Percentiles rank a stretch among this genome's conserved stretches.
phyloP scores from a whole-genome alignment of 2,797 vertebrate species.

The Spinibarbus caldwelli region DNA sequence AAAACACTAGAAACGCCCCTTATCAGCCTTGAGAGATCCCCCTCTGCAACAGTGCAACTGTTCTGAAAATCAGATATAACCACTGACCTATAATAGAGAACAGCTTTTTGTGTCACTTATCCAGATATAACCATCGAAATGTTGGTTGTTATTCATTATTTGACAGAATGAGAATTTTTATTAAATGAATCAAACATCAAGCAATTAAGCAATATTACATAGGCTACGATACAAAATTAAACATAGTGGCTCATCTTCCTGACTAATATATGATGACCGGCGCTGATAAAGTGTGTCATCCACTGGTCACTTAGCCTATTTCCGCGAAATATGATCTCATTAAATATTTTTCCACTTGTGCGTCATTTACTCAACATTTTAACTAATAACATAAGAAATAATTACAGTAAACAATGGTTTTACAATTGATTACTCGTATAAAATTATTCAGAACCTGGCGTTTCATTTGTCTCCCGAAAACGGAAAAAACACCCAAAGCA shows the following conservation, averaged over 20 bases:
- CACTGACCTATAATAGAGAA: too few relatives aligned
- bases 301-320: not conserved
- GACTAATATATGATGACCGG: too few relatives aligned
- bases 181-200: not conserved
- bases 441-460: not conserved
- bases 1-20: too few relatives aligned
- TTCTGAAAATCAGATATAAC: not conserved
- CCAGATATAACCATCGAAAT: not conserved
- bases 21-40: too few relatives aligned
- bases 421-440: not conserved
- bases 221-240: not conserved
- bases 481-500: not conserved
- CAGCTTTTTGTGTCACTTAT: not conserved
- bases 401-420: not conserved
- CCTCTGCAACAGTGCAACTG: not conserved
- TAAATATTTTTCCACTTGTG: not conserved
- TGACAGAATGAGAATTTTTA: not conserved
- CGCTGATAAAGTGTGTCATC: not conserved
- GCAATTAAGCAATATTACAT: not conserved
- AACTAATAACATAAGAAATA: not conserved
- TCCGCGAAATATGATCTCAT: conserved; percentile 20
- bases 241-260: not conserved
- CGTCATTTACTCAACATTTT: not conserved
- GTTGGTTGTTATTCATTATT: not conserved
- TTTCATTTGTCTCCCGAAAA: not conserved